These are phyloP conservation scores for Venustaconcha ellipsiformis DNA, from an alignment of 1,140 invertebrate genomes.

Conservation along the genomic window DNA sequence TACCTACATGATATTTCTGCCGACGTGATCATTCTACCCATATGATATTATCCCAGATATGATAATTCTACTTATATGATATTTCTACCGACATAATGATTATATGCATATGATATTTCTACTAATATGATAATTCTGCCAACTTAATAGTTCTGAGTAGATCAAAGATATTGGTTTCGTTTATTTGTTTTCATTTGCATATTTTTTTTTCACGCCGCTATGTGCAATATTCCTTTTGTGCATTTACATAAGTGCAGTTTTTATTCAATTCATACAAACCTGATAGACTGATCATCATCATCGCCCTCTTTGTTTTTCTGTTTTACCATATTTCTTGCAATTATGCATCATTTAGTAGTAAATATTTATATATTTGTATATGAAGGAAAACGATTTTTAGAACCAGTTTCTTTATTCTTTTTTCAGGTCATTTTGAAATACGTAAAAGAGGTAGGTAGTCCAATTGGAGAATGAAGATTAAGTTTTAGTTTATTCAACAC, in stretches of 20 bases:
- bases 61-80: too few relatives aligned
- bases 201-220: too few relatives aligned
- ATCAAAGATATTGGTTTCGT: background rate
- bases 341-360: background rate
- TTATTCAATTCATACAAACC: background rate
- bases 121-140: too few relatives aligned
- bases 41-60: too few relatives aligned
- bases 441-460: slow-evolving; percentile 41
- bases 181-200: background rate
- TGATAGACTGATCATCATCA: too few relatives aligned
- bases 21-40: too few relatives aligned
- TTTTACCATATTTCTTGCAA: background rate
- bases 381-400: background rate
- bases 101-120: too few relatives aligned
- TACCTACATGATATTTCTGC: too few relatives aligned
- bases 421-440: slow-evolving; percentile 46
- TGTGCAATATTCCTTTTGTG: background rate
- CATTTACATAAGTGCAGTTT: slow-evolving; percentile 2
- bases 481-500: too few relatives aligned
- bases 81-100: too few relatives aligned
- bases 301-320: background rate
- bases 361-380: background rate
- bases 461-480: too few relatives aligned
- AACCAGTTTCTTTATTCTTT: slow-evolving; percentile 14
- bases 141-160: background rate